Evolutionary conservation across 2,113 vertebrate genomes (phyloP).

Genomic region (Oreochromis aureus): DNA sequence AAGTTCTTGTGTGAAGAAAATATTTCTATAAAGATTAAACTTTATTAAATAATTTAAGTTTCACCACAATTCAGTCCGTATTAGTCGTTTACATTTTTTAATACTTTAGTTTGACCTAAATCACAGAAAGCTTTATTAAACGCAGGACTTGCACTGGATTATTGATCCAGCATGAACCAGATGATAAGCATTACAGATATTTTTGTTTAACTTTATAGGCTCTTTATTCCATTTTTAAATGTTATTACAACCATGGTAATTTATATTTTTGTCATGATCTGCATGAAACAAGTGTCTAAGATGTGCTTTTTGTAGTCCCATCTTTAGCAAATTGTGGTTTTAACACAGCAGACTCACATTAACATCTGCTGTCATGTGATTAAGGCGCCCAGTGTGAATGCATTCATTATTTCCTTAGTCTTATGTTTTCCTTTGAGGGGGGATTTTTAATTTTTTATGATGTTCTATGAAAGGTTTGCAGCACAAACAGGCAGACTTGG

Average conservation of each 20-base stretch:
- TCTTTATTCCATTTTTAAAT: neutral
- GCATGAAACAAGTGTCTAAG: neutral
- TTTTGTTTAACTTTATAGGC: neutral
- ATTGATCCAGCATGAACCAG: neutral
- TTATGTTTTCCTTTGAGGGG: neutral
- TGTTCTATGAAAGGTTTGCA: neutral
- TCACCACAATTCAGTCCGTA: neutral
- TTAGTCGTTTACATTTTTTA: neutral
- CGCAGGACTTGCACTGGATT: rapidly evolving
- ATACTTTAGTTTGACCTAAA: neutral
- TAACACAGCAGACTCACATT: neutral
- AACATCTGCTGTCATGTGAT: neutral
- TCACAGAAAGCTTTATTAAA: neutral
- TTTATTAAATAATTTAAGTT: neutral
- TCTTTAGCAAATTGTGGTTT: neutral
- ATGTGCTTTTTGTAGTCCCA: neutral
- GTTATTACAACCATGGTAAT: neutral
- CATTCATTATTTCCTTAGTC: neutral
- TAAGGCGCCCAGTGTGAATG: neutral
- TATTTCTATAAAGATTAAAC: neutral
- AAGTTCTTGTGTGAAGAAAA: neutral
- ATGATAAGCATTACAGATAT: neutral
- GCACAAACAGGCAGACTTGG: neutral
- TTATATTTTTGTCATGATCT: neutral
- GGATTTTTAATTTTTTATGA: neutral